A percentile compares a stretch with the other conserved stretches of the same genome.
phyloP scores from a whole-genome alignment of 2,888 invertebrate genomes.

The Cephalotes varians region DNA sequence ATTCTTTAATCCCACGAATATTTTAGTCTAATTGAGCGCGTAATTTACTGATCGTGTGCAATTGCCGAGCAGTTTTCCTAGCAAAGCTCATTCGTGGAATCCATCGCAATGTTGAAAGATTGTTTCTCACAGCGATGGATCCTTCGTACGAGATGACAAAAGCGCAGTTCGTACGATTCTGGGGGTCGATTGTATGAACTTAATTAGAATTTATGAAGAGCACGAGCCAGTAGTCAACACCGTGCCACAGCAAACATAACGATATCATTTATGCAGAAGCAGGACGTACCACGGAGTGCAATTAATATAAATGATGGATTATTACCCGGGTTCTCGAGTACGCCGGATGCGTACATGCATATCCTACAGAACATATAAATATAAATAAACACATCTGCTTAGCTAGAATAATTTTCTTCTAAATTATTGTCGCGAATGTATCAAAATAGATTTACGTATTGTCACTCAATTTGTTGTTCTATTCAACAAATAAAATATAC shows the following conservation, averaged over 20 bases:
- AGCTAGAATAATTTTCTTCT: conserved; percentile 20
- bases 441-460: not conserved
- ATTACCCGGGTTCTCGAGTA: conserved; percentile 73
- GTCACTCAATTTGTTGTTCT: not conserved
- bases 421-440: conserved; percentile 1
- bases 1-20: not conserved
- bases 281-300: conserved; percentile 79
- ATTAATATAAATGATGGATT: conserved; percentile 85
- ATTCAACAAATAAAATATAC: not conserved
- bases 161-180: conserved; percentile 63
- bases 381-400: conserved; percentile 25
- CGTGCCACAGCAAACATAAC: conserved; percentile 77
- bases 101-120: not conserved
- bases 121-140: conserved; percentile 9
- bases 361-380: conserved; percentile 47
- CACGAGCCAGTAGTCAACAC: conserved; percentile 69
- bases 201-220: conserved; percentile 84
- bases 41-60: conserved; percentile 22
- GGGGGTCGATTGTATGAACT: conserved; percentile 80
- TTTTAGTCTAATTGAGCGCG: not conserved
- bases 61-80: not conserved
- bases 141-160: conserved; percentile 35
- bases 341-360: conserved; percentile 74
- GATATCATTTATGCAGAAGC: conserved; percentile 80
- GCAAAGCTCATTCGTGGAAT: conserved; percentile 21